A percentile compares a stretch with the other conserved stretches of the same genome.
Evolutionary conservation across 2,888 invertebrate species (phyloP).

Genomic region (Ceratothoa steindachneri): DNA sequence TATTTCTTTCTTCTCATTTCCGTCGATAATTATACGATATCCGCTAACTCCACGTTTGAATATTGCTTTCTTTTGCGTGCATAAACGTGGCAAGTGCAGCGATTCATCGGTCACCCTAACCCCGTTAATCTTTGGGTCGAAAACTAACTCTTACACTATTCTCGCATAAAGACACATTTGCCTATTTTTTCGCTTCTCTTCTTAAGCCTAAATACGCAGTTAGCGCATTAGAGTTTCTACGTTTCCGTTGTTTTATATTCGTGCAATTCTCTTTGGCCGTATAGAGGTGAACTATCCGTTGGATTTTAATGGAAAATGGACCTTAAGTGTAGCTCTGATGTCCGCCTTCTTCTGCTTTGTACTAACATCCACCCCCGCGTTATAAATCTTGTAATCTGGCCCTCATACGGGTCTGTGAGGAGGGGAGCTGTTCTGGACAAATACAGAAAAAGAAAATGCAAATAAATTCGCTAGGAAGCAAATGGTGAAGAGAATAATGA

Average conservation of each 20-base stretch:
- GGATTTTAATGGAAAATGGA: slow-evolving; percentile 7
- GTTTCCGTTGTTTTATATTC: slow-evolving; percentile 27
- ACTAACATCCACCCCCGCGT: slow-evolving; percentile 26
- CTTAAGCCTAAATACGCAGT: slow-evolving; percentile 15
- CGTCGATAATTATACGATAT: slow-evolving; percentile 17
- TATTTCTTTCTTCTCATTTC: too few species aligned
- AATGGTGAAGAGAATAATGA: slow-evolving; percentile 10
- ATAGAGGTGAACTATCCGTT: slow-evolving; percentile 6
- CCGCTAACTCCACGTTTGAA: slow-evolving; percentile 13
- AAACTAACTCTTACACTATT: background rate
- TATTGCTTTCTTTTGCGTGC: slow-evolving; percentile 20
- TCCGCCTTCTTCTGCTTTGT: slow-evolving; percentile 16
- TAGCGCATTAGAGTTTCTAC: slow-evolving; percentile 24
- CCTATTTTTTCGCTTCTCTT: background rate
- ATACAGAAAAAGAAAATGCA: background rate
- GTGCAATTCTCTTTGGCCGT: slow-evolving; percentile 15
- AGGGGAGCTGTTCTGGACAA: background rate
- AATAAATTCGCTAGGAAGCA: slow-evolving; percentile 10
- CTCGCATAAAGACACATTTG: background rate
- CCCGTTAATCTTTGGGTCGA: background rate
- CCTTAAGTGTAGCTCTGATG: slow-evolving; percentile 11
- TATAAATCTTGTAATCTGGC: slow-evolving; percentile 28
- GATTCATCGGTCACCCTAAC: background rate
- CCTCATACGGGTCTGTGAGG: background rate
- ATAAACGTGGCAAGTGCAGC: slow-evolving; percentile 17